These are phyloP conservation scores for Drosophila borborema DNA, from an alignment of 2,888 invertebrate genomes.

Conservation along the genomic window DNA sequence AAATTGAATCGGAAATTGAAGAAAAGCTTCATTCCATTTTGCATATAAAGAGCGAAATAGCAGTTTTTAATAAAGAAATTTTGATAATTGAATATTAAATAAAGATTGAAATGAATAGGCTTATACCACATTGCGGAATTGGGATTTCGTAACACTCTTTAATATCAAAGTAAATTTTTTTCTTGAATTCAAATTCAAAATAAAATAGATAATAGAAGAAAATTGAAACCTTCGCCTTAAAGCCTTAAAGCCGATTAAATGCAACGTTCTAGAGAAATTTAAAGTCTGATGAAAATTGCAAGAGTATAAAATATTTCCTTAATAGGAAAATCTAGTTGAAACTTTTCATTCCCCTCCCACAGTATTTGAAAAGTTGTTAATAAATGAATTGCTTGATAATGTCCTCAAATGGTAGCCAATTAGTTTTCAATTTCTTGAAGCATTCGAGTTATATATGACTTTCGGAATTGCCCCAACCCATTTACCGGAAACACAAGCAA, in stretches of 20 bases:
- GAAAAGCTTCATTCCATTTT: background rate
- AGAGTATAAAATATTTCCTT: background rate
- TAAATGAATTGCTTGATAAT: conserved; percentile 8
- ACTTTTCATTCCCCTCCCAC: background rate
- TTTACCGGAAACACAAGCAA: conserved; percentile 13
- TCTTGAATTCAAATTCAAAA: no score
- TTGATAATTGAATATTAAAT: no score
- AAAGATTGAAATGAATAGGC: background rate
- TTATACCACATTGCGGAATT: background rate
- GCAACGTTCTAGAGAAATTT: background rate
- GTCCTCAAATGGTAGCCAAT: conserved; percentile 11
- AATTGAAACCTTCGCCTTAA: background rate
- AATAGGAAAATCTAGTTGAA: background rate
- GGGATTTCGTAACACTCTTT: no score
- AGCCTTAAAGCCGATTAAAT: background rate
- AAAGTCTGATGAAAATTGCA: background rate
- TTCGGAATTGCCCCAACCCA: background rate
- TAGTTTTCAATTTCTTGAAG: conserved; percentile 23
- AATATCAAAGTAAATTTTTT: no score
- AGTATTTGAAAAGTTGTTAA: background rate
- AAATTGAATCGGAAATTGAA: background rate
- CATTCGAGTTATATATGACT: conserved; percentile 21
- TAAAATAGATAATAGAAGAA: no score
- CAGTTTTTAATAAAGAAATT: no score
- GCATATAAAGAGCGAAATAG: no score